Base-by-base conservation (phyloP, 2,113 vertebrate genomes). In the Candoia aspera region DNA sequence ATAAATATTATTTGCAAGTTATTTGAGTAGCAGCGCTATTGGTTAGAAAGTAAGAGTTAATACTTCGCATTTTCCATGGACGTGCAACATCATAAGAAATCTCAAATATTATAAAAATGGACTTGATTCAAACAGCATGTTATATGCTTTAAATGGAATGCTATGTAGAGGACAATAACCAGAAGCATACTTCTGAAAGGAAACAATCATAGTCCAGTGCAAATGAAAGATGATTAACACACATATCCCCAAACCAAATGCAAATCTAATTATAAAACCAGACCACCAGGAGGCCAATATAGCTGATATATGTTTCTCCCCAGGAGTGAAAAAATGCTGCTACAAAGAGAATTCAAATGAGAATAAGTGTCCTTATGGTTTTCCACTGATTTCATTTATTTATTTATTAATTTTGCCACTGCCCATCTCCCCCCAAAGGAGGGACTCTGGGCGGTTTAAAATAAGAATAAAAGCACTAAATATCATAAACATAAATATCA, bases 61-160 rank as follows among this genome's bases (percentile, higher is more conserved):
- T 21, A 33, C 11, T 37, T 37, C n/a, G 37, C 55, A 23, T 33
- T 33, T 87, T 37, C 15, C 11, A 59, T 17, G 0, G 19, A 23
- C 29, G 37, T 19, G 79, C 42, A 15, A 24, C 29, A n/a, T 19
- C 54, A 42, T 6, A 24, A 87, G 90, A 91, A 58, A 8, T 3
- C 0, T 2, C 19, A 92, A n/a, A 86, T 3, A 1, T 86, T 96
- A 10, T 26, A 85, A 90, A 62, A 90, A 88, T 0, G 0, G 1
- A 33, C 0, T 0, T 57, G 90, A 92, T 0, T 13, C 8, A 33
- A 26, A 85, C 11, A 62, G 26, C 6, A 4, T 0, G 0, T 85
- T 55, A 90, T 21, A 42, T 33, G 0, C 37, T 59, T 58, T 87
- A 55, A 87, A 8, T 87, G 86, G 68, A 53, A 19, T n/a, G 53